Evolutionary conservation across 2,888 invertebrate species (phyloP).

Genomic region (Oligia strigilis): DNA sequence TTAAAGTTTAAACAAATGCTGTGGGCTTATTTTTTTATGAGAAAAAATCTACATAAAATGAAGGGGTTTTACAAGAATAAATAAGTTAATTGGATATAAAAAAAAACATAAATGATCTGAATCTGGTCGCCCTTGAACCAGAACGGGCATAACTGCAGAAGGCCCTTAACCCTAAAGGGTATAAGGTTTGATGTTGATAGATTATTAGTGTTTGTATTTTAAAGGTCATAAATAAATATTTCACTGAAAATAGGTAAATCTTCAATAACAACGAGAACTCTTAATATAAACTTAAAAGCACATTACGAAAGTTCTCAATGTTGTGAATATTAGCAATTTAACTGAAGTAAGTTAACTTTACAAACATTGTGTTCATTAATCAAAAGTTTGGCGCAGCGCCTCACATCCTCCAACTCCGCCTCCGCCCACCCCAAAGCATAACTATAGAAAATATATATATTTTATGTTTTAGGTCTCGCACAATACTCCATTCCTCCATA

Average conservation of each 20-base stretch:
- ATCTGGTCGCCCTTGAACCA: neutral
- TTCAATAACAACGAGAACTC: conserved; percentile 7
- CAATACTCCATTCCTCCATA: conserved; percentile 68
- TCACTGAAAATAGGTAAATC: neutral
- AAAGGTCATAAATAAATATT: neutral
- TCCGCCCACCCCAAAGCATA: conserved; percentile 74
- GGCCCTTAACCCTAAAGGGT: neutral
- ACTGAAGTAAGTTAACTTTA: conserved; percentile 87
- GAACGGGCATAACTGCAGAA: neutral
- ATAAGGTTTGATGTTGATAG: neutral
- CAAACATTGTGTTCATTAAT: conserved; percentile 89
- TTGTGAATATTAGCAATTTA: conserved; percentile 86
- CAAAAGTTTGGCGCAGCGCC: conserved; percentile 90
- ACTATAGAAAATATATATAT: conserved; percentile 58
- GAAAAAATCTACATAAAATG: neutral
- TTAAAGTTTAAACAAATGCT: neutral
- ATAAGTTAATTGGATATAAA: neutral
- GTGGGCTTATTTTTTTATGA: neutral
- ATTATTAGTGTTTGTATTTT: conserved; percentile 1
- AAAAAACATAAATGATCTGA: neutral
- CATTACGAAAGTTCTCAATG: conserved; percentile 78
- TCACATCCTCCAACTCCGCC: conserved; percentile 83
- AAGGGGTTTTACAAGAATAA: neutral
- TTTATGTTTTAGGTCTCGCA: conserved; percentile 78
- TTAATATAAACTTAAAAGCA: conserved; percentile 56